Evolutionary conservation across 1,140 invertebrate species (phyloP).

Genomic region (Leguminivora glycinivorella): DNA sequence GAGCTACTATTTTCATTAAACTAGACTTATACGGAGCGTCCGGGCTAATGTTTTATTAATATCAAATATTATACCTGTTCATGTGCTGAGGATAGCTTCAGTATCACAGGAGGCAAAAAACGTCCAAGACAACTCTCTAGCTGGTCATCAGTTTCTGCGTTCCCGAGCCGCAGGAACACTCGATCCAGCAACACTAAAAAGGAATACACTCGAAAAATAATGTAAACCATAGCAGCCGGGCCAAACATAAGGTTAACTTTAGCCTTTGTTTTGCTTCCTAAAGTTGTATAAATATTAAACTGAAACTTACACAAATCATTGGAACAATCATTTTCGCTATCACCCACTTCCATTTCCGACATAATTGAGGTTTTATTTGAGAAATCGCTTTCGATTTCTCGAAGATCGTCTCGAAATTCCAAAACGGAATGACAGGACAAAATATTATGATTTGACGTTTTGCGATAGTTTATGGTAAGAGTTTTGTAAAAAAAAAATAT

Average conservation of each 20-base stretch:
- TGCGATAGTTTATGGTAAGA: neutral
- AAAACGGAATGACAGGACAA: slow-evolving; percentile 24
- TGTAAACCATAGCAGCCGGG: slow-evolving; percentile 37
- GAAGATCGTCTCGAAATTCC: neutral
- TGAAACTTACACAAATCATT: slow-evolving; percentile 67
- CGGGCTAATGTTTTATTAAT: neutral
- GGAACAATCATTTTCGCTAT: slow-evolving; percentile 63
- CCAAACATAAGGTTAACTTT: slow-evolving; percentile 39
- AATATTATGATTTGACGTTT: slow-evolving; percentile 16
- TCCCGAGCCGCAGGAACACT: slow-evolving; percentile 92
- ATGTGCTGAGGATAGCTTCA: slow-evolving; percentile 92
- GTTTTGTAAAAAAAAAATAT: neutral
- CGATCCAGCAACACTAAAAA: slow-evolving; percentile 89
- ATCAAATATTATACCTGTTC: slow-evolving; percentile 84
- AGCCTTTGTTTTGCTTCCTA: slow-evolving; percentile 21
- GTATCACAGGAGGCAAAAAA: slow-evolving; percentile 92
- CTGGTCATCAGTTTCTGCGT: slow-evolving; percentile 93
- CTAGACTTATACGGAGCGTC: neutral
- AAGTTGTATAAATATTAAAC: slow-evolving; percentile 2
- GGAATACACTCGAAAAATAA: slow-evolving; percentile 31
- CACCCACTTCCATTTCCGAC: slow-evolving; percentile 72
- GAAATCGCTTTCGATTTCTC: slow-evolving; percentile 15
- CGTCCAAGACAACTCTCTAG: slow-evolving; percentile 89
- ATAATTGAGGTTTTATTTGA: slow-evolving; percentile 44
- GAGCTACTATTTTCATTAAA: too few species aligned